phyloP scores from a whole-genome alignment of 2,888 invertebrate genomes.

The Tipula helvola region DNA sequence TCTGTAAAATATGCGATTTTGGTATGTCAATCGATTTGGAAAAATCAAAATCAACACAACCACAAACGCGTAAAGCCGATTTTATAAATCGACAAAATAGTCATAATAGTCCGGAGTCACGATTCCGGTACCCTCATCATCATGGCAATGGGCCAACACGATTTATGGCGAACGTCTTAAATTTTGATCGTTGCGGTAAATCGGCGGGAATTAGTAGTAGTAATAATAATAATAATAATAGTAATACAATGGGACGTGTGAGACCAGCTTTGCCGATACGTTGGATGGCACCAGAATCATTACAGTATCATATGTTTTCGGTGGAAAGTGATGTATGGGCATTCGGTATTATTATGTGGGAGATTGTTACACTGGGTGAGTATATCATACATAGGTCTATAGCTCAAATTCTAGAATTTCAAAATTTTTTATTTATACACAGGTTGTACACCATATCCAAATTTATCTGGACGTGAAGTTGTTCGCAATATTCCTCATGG shows the following conservation, averaged over 20 bases:
- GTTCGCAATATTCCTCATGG: constrained; percentile 66
- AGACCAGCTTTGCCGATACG: constrained; percentile 34
- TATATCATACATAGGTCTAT: neutral
- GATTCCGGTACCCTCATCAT: constrained; percentile 30
- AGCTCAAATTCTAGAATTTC: no score
- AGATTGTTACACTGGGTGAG: constrained; percentile 70
- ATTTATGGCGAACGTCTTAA: neutral
- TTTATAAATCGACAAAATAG: constrained; percentile 25
- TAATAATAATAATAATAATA: constrained; percentile 20
- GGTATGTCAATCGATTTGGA: constrained; percentile 65
- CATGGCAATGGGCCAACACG: constrained; percentile 23
- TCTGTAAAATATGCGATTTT: constrained; percentile 81
- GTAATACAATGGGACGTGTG: constrained; percentile 12
- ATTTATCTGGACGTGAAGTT: constrained; percentile 73
- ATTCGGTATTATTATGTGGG: constrained; percentile 76
- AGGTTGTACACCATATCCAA: constrained; percentile 81
- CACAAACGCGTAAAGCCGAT: constrained; percentile 22
- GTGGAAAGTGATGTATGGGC: constrained; percentile 80
- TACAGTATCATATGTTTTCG: constrained; percentile 65
- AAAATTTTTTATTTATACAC: neutral
- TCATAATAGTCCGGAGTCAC: constrained; percentile 21
- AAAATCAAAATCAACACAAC: constrained; percentile 24
- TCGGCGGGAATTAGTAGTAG: neutral
- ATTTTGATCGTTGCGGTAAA: neutral
- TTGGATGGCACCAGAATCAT: constrained; percentile 80